These are phyloP conservation scores for Polia nebulosa DNA, from an alignment of 2,888 invertebrate species.

Conservation along the genomic window DNA sequence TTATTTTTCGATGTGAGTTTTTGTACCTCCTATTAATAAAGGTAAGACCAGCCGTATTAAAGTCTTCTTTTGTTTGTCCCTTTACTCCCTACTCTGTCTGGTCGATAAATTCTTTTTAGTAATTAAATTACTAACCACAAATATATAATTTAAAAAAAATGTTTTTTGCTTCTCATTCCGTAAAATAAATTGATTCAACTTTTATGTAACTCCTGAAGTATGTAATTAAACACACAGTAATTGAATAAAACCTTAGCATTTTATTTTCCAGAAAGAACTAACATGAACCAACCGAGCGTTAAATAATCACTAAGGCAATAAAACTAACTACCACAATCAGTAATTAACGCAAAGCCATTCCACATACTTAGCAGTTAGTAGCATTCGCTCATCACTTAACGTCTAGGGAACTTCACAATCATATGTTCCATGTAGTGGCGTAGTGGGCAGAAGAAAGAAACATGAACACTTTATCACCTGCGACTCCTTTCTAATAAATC, in stretches of 20 bases:
- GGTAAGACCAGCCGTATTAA: not conserved
- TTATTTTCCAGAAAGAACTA: slow-evolving; percentile 12
- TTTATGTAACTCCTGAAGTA: slow-evolving; percentile 5
- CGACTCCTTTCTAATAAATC: slow-evolving; percentile 60
- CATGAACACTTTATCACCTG: slow-evolving; percentile 77
- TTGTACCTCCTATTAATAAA: not conserved
- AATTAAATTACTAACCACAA: too few relatives aligned
- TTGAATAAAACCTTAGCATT: slow-evolving; percentile 20
- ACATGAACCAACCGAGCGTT: slow-evolving; percentile 15
- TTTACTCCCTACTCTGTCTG: not conserved
- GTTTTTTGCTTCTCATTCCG: not conserved
- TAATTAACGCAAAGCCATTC: slow-evolving; percentile 47
- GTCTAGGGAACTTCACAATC: slow-evolving; percentile 37
- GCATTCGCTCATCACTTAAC: slow-evolving; percentile 59
- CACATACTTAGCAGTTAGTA: slow-evolving; percentile 27
- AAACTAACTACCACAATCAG: slow-evolving; percentile 29
- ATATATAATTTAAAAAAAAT: too few relatives aligned
- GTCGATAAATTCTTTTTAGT: not conserved
- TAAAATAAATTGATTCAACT: not conserved
- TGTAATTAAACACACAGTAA: not conserved
- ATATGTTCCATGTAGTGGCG: slow-evolving; percentile 69
- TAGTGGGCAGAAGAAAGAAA: slow-evolving; percentile 74
- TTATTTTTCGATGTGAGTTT: not conserved
- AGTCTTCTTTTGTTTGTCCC: not conserved
- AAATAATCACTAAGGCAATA: slow-evolving; percentile 35